These are phyloP conservation scores for Ptychochromis oligacanthus DNA, from an alignment of 2,113 vertebrate species.

Conservation along the genomic window DNA sequence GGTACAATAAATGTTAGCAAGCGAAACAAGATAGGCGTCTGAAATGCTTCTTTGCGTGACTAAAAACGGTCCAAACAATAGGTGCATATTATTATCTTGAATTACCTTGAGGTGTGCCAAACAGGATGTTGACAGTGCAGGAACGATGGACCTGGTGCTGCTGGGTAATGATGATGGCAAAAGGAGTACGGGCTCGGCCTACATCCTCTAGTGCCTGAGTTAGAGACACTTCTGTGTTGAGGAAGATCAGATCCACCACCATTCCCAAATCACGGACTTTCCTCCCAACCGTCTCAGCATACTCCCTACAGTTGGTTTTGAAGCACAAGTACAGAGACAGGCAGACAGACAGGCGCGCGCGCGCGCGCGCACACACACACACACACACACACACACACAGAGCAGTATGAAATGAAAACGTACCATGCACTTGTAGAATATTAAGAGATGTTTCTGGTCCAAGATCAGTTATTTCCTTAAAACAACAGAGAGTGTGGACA, in stretches of 20 bases:
- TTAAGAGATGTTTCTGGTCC: fast-evolving
- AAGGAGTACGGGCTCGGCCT: conserved; percentile 93
- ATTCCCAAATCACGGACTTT: conserved; percentile 96
- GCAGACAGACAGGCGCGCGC: not conserved
- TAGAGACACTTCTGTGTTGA: conserved; percentile 97
- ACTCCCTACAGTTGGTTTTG: conserved; percentile 84
- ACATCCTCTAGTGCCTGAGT: conserved; percentile 96
- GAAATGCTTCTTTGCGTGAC: not conserved
- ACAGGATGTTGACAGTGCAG: conserved; percentile 98
- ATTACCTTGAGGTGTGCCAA: conserved; percentile 96
- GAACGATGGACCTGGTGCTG: conserved; percentile 98
- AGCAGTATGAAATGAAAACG: conserved; percentile 55
- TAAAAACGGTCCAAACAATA: not conserved
- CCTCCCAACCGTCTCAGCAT: conserved; percentile 95
- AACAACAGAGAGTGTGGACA: conserved; percentile 57
- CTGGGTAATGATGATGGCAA: conserved; percentile 97
- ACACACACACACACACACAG: conserved; percentile 6
- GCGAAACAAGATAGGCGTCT: not conserved
- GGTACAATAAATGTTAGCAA: not conserved
- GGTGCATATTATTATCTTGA: fast-evolving
- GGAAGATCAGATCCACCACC: conserved; percentile 99
- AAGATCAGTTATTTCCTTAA: not conserved
- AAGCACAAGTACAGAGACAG: not conserved
- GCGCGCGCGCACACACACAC: not conserved
- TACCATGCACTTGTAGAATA: not conserved